Evolutionary conservation across 2,888 invertebrate genomes (phyloP), one percentile per base, ranked within the genome.

Genomic region (Tupiocoris notatus): DNA sequence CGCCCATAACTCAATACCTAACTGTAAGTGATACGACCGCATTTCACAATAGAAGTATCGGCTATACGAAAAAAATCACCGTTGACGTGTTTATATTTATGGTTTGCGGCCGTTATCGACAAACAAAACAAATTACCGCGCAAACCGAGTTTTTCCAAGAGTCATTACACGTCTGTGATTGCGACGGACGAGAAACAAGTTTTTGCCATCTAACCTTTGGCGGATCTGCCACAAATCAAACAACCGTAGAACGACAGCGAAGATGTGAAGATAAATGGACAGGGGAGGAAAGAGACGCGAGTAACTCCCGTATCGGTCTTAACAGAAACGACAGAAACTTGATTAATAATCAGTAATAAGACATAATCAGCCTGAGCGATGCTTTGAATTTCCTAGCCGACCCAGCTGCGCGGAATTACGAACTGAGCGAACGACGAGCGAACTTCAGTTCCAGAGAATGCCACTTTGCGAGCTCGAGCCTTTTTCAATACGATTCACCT

Each of bases 301-400:
- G 12, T 39, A 39, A 39, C 39, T 39, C 39, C 39, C 39, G 39
- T 3, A 39, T 39, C 39, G 39, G 39, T 12, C n/a, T n/a, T 3
- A 39, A 39, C 39, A 39, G 12, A 22, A 64, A 64, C 17, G 25
- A 64, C 64, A 18, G 64, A 2, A 12, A n/a, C 16, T 25, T 64
- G 64, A 64, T 64, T 64, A 64, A 64, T 64, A 64, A 64, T 64
- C 25, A 25, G 64, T 64, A 64, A 64, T 64, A 64, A 64, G 64
- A 64, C 64, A 64, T 64, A 64, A 64, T 64, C 64, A 25, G 16
- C n/a, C 25, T 20, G 63, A 9, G 2, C 24, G 24, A 25, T 25
- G 24, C 25, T 25, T 24, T 64, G 64, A 24, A 24, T 25, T 25
- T 64, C 24, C 64, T n/a, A n/a, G n/a, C n/a, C n/a, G n/a, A n/a